phyloP scores from a whole-genome alignment of 2,113 vertebrate species.

The Apistogramma diplotaenia region DNA sequence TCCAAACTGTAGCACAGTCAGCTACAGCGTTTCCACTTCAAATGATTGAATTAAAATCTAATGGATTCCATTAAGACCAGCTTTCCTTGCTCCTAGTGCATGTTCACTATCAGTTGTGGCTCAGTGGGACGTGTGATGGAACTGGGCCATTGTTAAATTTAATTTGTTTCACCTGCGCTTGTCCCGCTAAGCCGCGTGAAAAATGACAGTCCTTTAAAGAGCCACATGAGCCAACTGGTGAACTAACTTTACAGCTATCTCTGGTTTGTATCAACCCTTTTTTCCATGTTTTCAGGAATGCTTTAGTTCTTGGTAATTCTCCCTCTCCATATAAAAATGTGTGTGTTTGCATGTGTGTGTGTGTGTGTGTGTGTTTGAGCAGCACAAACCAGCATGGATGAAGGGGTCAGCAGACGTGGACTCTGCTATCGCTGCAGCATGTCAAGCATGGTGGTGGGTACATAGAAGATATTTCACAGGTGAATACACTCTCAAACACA shows the following conservation, averaged over 20 bases:
- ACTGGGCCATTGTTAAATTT: not conserved
- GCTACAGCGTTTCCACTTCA: not conserved
- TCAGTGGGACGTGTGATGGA: not conserved
- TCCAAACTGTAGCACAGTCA: not conserved
- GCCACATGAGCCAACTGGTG: too few species aligned
- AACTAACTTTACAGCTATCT: not conserved
- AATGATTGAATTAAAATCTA: not conserved
- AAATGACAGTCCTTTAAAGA: not conserved
- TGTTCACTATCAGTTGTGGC: not conserved
- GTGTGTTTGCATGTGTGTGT: not conserved
- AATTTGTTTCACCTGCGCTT: not conserved
- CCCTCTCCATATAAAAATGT: not conserved
- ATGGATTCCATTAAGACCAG: not conserved
- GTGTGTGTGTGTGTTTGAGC: not conserved
- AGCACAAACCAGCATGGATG: not conserved
- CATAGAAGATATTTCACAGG: constrained; percentile 55
- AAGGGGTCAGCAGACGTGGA: not conserved
- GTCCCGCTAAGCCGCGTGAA: not conserved
- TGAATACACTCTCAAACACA: constrained; percentile 42
- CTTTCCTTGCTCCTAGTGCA: not conserved
- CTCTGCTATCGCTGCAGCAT: constrained; percentile 11
- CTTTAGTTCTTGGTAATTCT: not conserved
- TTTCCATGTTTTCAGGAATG: not conserved
- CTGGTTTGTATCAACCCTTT: not conserved
- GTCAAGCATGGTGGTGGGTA: constrained; percentile 39